These are phyloP conservation scores for Protonemura montana DNA, from an alignment of 2,888 invertebrate genomes.

Conservation along the genomic window DNA sequence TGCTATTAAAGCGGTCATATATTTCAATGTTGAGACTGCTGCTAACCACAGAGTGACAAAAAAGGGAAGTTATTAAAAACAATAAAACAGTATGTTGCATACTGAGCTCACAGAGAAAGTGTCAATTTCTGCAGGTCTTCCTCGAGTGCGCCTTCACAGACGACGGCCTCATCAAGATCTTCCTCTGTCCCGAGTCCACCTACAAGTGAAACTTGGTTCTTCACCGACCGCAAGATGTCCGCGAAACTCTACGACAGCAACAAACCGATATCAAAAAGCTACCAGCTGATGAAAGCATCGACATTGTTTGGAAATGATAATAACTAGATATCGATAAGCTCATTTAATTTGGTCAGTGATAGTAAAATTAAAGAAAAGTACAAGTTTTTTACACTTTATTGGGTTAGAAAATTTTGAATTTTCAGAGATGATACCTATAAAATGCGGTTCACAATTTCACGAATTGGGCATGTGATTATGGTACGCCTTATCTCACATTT, in stretches of 20 bases:
- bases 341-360: no score
- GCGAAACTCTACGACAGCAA: conserved; percentile 85
- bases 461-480: no score
- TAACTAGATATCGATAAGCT: no score
- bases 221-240: conserved; percentile 87
- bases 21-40: background rate
- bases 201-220: conserved; percentile 94
- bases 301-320: no score
- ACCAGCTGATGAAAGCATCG: conserved; percentile 88
- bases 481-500: no score
- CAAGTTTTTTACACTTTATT: no score
- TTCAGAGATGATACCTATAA: no score
- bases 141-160: conserved; percentile 91
- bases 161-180: conserved; percentile 87
- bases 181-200: conserved; percentile 89
- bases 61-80: background rate
- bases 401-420: no score
- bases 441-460: no score
- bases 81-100: no score
- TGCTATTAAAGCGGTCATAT: no score
- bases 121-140: conserved; percentile 72
- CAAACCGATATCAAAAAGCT: conserved; percentile 89
- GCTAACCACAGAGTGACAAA: background rate
- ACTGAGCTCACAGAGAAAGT: background rate
- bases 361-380: no score